Conservation (phyloP, 2,113 vertebrate genomes). For the Donacobius atricapilla region DNA sequence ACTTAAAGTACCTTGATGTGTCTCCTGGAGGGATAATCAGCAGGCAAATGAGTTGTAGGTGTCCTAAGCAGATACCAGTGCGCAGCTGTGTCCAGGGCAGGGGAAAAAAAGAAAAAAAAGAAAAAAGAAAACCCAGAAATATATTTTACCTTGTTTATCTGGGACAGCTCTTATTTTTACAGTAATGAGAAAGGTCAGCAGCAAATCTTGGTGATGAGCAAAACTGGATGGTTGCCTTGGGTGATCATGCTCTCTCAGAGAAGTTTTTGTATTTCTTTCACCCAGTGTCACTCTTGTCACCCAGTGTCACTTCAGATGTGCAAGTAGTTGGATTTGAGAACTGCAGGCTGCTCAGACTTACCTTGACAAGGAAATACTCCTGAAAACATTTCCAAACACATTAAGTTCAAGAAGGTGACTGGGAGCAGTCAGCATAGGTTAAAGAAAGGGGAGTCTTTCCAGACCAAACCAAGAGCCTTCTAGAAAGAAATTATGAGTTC, state of each 20-base stretch:
- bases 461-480: not conserved
- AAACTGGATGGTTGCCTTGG: not conserved
- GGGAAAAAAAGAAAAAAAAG: not conserved
- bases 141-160: not conserved
- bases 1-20: not conserved
- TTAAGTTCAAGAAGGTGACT: not conserved
- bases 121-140: not conserved
- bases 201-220: not conserved
- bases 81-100: not conserved
- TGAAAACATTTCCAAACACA: not conserved
- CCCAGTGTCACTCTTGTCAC: not conserved
- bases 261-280: not conserved
- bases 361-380: not conserved
- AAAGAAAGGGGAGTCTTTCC: not conserved
- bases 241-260: not conserved
- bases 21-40: not conserved
- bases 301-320: not conserved
- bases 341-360: not conserved
- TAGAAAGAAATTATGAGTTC: rapidly evolving
- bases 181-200: not conserved
- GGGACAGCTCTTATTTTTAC: not conserved
- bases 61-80: not conserved
- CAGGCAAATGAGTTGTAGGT: not conserved
- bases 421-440: not conserved
- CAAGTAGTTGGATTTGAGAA: not conserved